Percentiles rank a stretch among this genome's conserved stretches.
Evolutionary conservation across 2,888 invertebrate genomes (phyloP).

Genomic region (Maniola hyperantus): DNA sequence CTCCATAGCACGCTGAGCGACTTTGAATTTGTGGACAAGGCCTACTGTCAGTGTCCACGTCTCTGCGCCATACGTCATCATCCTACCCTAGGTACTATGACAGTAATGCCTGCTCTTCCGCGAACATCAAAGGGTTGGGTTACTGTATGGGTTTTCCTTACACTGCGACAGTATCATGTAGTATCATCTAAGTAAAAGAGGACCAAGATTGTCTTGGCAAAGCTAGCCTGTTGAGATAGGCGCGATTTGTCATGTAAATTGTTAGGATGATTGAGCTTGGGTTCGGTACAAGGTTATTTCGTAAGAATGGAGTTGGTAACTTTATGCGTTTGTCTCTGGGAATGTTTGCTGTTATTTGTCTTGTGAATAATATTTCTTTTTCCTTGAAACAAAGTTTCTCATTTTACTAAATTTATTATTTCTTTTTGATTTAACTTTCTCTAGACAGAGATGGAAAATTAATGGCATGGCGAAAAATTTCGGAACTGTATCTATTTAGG

Average conservation of each 20-base stretch:
- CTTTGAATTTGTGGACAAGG: too few species aligned
- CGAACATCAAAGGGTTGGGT: too few species aligned
- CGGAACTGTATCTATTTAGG: too few species aligned
- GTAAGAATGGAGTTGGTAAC: conserved; percentile 15
- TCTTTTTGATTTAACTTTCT: background rate
- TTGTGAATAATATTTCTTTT: conserved; percentile 11
- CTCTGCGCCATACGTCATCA: too few species aligned
- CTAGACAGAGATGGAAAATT: background rate
- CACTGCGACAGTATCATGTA: conserved; percentile 31
- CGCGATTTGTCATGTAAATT: conserved; percentile 39
- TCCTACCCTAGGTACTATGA: too few species aligned
- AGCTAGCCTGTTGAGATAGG: conserved; percentile 31
- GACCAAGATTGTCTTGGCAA: conserved; percentile 34
- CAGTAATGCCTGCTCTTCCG: too few species aligned
- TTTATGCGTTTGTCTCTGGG: conserved; percentile 17
- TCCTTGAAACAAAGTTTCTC: background rate
- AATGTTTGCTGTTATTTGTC: conserved; percentile 11
- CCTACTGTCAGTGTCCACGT: too few species aligned
- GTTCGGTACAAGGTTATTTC: conserved; percentile 25
- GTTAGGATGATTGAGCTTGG: conserved; percentile 32
- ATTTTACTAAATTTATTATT: background rate
- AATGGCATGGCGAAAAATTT: background rate
- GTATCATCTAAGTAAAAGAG: conserved; percentile 36
- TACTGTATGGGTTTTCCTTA: too few species aligned
- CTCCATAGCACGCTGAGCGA: too few species aligned